Base-by-base conservation (phyloP, 2,888 invertebrate genomes). In the Oscheius sp. region DNA sequence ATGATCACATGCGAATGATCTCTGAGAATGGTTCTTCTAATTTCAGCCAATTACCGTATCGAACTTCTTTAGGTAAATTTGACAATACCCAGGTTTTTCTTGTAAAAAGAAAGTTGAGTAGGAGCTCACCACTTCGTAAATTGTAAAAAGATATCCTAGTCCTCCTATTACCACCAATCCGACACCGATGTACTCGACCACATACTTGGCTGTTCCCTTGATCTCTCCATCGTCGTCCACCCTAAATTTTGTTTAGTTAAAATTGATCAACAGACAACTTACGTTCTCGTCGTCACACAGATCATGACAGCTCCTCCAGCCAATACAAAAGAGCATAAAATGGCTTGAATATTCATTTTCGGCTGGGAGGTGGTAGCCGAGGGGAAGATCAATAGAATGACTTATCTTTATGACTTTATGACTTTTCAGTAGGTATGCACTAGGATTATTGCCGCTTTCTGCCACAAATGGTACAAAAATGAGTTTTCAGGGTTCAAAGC, bases 281-380 rank as follows among this genome's bases (percentile, higher is more conserved):
- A 81, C 81, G 81, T 81, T 60, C 74, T 76, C 9, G 81, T 79
- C 13, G 81, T 79, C 33, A 78, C 73, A 42, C 81, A 81, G 21
- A 81, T 75, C n/a, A 81, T 65, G 35, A 81, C 81, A 21, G 78
- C 75, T 29, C 81, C 81, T 47, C 77, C 77, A 1, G 78, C 79
- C 47, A 81, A 58, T n/a, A 81, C 70, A 62, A 81, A 79, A 59
- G 79, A 79, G 72, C 78, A 79, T 29, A 81, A 57, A 57, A 81
- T 79, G 4, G 81, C 81, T 73, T 81, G 81, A 37, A 79, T 74
- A 59, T 81, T 81, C 81, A 81, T 81, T 63, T n/a, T 47, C 7
- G 63, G 47, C 10, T 47, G 63, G n/a, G 37, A 53, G 53, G 13
- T 53, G 29, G 53, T 53, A 53, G 53, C 29, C 53, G 1, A n/a